Percentiles rank a stretch among this genome's conserved stretches.
These are phyloP conservation scores for Chiroxiphia lanceolata DNA, from an alignment of 2,797 vertebrate species.

Conservation along the genomic window DNA sequence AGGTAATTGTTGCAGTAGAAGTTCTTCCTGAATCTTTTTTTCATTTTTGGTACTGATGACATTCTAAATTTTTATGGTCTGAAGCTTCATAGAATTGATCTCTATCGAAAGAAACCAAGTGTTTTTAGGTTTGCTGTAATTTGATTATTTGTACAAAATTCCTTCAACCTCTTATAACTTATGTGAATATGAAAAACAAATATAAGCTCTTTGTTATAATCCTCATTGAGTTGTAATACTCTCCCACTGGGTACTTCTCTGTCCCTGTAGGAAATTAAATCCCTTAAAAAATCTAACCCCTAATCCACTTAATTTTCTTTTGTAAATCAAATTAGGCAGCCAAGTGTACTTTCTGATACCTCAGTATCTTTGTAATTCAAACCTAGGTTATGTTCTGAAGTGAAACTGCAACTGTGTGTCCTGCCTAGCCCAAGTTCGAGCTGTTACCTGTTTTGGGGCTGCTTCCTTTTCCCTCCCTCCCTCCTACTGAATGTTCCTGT, in stretches of 20 bases:
- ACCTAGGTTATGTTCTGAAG: neutral
- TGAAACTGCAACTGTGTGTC: neutral
- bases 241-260: neutral
- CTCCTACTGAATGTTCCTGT: neutral
- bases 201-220: conserved; percentile 24
- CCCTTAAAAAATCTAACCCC: conserved; percentile 14
- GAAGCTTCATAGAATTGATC: neutral
- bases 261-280: conserved; percentile 26
- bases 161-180: neutral
- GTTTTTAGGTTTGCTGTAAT: neutral
- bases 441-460: neutral
- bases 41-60: neutral
- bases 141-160: conserved; percentile 4
- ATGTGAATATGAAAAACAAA: conserved; percentile 25
- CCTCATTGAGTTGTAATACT: conserved; percentile 42
- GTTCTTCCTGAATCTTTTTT: neutral
- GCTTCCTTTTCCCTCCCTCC: neutral
- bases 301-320: conserved; percentile 61
- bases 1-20: neutral
- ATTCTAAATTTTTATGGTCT: neutral
- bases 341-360: neutral
- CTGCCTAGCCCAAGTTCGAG: neutral
- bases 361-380: neutral
- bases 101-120: neutral
- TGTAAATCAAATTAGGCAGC: conserved; percentile 14